Percentiles rank a stretch among this genome's conserved stretches.
Conservation (phyloP, 2,113 vertebrate species). For the Spermophilus dauricus region DNA sequence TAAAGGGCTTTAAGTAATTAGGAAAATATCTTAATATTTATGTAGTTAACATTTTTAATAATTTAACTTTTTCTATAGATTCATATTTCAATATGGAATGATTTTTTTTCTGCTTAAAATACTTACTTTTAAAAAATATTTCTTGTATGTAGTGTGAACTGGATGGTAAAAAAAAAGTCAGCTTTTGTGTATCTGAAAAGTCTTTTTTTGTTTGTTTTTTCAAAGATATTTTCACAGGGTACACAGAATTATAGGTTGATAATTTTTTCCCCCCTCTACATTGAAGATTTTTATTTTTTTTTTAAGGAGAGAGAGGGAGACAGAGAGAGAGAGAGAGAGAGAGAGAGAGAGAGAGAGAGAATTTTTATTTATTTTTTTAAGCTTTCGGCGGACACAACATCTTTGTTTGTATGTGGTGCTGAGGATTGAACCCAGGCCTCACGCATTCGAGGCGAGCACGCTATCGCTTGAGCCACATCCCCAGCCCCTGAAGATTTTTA, state of each 20-base stretch:
- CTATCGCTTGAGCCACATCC: too few relatives aligned
- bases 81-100: not conserved
- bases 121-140: not conserved
- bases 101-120: conserved; percentile 39
- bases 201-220: not conserved
- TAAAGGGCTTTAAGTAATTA: conserved; percentile 29
- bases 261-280: not conserved
- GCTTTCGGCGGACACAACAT: too few relatives aligned
- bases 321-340: too few relatives aligned
- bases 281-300: not conserved
- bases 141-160: not conserved
- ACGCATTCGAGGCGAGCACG: too few relatives aligned
- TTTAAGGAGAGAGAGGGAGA: too few relatives aligned
- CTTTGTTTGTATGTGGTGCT: too few relatives aligned
- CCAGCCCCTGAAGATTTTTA: not conserved
- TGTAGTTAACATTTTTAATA: not conserved
- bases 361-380: too few relatives aligned
- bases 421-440: too few relatives aligned
- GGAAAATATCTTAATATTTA: conserved; percentile 11
- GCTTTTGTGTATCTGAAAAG: not conserved
- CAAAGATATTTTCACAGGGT: not conserved
- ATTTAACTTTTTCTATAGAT: not conserved
- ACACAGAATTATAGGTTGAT: not conserved
- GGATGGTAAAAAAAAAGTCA: not conserved
- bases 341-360: too few relatives aligned